A percentile compares a stretch with the other conserved stretches of the same genome.
Evolutionary conservation across 2,888 invertebrate species (phyloP).

Genomic region (Eristalinus aeneus): DNA sequence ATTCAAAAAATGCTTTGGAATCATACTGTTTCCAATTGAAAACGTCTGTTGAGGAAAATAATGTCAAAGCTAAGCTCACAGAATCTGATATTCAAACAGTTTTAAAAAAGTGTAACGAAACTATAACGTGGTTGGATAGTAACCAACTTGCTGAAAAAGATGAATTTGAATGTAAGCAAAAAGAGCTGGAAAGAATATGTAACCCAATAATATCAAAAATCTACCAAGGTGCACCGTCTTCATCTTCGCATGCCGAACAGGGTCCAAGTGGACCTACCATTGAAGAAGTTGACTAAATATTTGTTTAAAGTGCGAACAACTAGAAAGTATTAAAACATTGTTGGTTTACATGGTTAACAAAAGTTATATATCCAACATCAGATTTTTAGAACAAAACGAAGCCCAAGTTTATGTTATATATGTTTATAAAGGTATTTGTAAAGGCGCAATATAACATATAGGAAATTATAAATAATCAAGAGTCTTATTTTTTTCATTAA

Average conservation of each 20-base stretch:
- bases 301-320: too few species aligned
- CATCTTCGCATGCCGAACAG: too few species aligned
- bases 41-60: conserved; percentile 96
- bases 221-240: too few species aligned
- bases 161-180: conserved; percentile 96
- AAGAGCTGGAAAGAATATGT: conserved; percentile 95
- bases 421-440: too few species aligned
- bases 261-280: conserved; percentile 89
- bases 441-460: too few species aligned
- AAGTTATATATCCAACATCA: too few species aligned
- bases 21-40: conserved; percentile 98
- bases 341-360: too few species aligned
- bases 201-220: conserved; percentile 96
- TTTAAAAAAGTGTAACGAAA: conserved; percentile 93
- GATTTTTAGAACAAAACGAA: too few species aligned
- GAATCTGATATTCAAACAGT: conserved; percentile 91
- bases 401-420: too few species aligned
- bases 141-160: conserved; percentile 96
- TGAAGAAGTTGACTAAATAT: conserved; percentile 90
- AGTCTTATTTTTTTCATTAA: too few species aligned
- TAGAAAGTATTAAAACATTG: too few species aligned
- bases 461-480: too few species aligned
- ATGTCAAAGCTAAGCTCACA: conserved; percentile 94
- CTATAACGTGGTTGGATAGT: conserved; percentile 91
- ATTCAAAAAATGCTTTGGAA: conserved; percentile 93